phyloP scores from a whole-genome alignment of 2,797 vertebrate species.

The Enteromius anoplus region DNA sequence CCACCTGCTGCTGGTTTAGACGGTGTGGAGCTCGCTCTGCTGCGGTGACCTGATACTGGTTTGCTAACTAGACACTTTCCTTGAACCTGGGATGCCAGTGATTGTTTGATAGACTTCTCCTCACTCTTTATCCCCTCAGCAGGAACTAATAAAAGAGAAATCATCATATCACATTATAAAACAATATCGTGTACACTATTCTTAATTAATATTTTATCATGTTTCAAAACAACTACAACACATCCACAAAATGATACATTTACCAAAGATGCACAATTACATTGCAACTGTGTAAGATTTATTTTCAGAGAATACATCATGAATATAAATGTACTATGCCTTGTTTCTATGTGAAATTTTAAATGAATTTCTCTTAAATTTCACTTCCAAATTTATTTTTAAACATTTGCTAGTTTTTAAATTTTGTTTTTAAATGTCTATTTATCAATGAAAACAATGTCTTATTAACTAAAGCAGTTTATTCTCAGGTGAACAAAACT shows the following conservation, averaged over 20 bases:
- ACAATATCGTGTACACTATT: not conserved
- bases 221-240: not conserved
- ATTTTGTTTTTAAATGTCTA: not conserved
- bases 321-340: not conserved
- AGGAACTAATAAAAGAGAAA: conserved; percentile 40
- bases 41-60: conserved; percentile 30
- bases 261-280: not conserved
- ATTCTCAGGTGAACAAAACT: not conserved
- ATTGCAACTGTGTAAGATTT: too few species aligned
- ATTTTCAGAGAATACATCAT: not conserved
- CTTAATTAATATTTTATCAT: not conserved
- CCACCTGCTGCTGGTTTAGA: conserved; percentile 40
- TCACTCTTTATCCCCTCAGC: conserved; percentile 54
- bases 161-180: not conserved
- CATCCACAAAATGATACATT: not conserved
- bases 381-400: too few species aligned
- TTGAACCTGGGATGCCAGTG: conserved; percentile 51
- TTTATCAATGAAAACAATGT: not conserved
- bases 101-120: conserved; percentile 59
- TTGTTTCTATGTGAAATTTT: not conserved
- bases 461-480: not conserved
- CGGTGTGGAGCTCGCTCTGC: conserved; percentile 34
- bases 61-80: conserved; percentile 47
- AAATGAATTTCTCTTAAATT: too few species aligned
- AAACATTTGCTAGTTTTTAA: not conserved